Evolutionary conservation across 1,140 invertebrate species (phyloP), one percentile per base, ranked within the genome.

Genomic region (Zaprionus africanus): DNA sequence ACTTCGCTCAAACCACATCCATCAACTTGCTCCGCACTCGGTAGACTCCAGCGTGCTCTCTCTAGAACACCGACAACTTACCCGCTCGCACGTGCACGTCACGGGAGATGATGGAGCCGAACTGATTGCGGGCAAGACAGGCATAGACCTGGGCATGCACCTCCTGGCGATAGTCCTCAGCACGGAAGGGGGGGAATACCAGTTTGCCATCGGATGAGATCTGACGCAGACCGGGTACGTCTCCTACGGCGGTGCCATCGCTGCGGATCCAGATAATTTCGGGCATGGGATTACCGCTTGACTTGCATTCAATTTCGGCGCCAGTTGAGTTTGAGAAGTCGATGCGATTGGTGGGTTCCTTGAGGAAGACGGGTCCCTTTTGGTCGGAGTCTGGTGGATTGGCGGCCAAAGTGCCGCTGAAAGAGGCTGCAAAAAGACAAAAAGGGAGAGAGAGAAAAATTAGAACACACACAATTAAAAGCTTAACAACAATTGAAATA

Each of bases 291-390:
- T 96, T 96, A 79, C 98, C 98, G 92, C 96, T 95, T 1, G 98
- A 97, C 81, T 97, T 96, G 93, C 98, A 99, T 93, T 98, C 97
- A 53, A 99, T 97, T 76, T 97, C 96, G 65, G 97, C 96, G 81
- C 98, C 98, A 31, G 97, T 98, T 56, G 97, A 98, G 93, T 99
- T 99, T 69, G 97, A 97, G 93, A 99, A 99, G 92, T 98, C 97
- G 49, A 99, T 95, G 79, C 97, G 95, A 93, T 97, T 97, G 71
- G 97, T 96, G 22, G 98, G 98, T 94, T 98, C 98, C 82, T 96
- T 96, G 62, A 98, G 95, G 93, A 99, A 99, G 58, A 98, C 96
- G 9, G 97, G 98, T 87, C 98, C 98, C 75, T 93, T 93, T 22
- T 88, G 85, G 68, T 93, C 92, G 57, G 90, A 90, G 90, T 93